Base-by-base conservation (phyloP, 2,888 invertebrate genomes). In the Eubasilissa splendida region DNA sequence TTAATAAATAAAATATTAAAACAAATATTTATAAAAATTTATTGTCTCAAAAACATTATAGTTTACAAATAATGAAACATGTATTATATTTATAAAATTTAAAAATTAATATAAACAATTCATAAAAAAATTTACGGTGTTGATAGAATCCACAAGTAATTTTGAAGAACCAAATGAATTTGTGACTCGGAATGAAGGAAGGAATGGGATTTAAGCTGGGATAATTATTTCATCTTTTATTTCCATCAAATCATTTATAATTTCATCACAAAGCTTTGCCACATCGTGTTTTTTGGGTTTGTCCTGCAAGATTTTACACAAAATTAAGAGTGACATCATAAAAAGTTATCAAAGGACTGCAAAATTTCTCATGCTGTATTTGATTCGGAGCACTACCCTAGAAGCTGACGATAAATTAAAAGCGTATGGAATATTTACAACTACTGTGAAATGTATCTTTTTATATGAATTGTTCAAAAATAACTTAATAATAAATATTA, bases 221-320 rank as follows among this genome's bases (percentile, higher is more conserved):
- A 56, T n/a, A 33, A 56, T 73, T 12, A 73, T 12, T 42, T 56
- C 33, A 8, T 73, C 70, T 56, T 31, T 56, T 7, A 31, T 52
- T 12, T 33, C 8, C 33, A 9, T 22, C 11, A 56, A 22, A n/a
- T 73, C 71, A 11, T 33, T 31, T 31, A 73, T 56, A 73, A 73
- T 56, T n/a, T 73, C 71, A 12, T 73, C 14, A n/a, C 71, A 73
- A 54, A 73, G 22, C 31, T 12, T 56, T 56, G 22, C 58, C 58
- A 73, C 54, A 58, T 56, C 71, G 2, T 4, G 42, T 42, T 42
- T 42, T 73, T 71, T 71, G 12, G 71, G 1, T 12, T 54, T 56
- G 11, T 58, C 42, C 71, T 73, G 71, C 22, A 73, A 73, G 54
- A n/a, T 73, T 73, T 58, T n/a, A 56, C 11, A 73, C 31, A 42